These are phyloP conservation scores for Coregonus ussuriensis DNA, from an alignment of 2,797 vertebrate species.

Conservation along the genomic window DNA sequence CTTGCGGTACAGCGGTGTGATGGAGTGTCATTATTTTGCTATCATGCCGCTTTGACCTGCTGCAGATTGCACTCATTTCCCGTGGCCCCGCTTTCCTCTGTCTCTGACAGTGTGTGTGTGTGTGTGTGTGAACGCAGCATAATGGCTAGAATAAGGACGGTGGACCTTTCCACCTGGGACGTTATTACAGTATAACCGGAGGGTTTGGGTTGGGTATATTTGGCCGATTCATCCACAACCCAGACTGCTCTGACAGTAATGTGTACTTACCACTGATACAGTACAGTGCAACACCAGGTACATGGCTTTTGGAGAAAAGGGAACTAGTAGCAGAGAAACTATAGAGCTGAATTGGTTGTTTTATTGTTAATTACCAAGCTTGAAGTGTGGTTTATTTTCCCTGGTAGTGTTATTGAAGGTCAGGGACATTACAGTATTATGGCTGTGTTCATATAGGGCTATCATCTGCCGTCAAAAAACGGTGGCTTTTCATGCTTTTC, in stretches of 20 bases:
- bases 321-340: conserved; percentile 19
- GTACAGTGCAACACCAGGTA: conserved; percentile 59
- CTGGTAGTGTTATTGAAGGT: background rate
- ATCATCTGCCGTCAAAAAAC: background rate
- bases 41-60: conserved; percentile 74
- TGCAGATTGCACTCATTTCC: conserved; percentile 83
- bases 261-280: conserved; percentile 62
- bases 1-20: conserved; percentile 60
- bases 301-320: conserved; percentile 64
- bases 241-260: conserved; percentile 73
- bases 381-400: background rate
- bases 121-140: conserved; percentile 25
- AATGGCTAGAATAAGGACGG: conserved; percentile 72
- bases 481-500: background rate
- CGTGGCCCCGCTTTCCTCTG: conserved; percentile 64
- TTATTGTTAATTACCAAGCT: background rate
- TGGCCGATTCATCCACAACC: conserved; percentile 72
- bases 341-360: background rate
- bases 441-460: background rate
- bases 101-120: conserved; percentile 57
- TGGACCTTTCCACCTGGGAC: conserved; percentile 65
- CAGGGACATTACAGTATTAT: background rate
- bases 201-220: conserved; percentile 62
- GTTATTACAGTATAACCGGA: conserved; percentile 51
- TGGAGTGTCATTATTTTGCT: conserved; percentile 77